These are phyloP conservation scores for Zelleria hepariella DNA, from an alignment of 2,888 invertebrate species.

Conservation along the genomic window DNA sequence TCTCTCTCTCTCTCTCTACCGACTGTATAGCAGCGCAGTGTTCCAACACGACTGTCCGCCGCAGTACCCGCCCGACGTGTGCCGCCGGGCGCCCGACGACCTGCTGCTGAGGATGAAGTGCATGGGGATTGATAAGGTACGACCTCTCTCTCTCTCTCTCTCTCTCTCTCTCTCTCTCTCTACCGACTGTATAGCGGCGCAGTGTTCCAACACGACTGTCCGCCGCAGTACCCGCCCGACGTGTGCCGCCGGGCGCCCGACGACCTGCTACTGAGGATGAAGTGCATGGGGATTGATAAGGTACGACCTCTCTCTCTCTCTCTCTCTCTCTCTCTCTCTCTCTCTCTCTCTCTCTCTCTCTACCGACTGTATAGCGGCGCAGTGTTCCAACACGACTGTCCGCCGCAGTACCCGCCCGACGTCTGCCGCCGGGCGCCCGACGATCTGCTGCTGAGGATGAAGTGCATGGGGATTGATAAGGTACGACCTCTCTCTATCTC, in stretches of 20 bases:
- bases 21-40: conserved; percentile 83
- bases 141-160: no score
- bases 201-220: conserved; percentile 89
- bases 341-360: no score
- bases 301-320: no score
- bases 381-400: conserved; percentile 89
- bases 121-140: conserved; percentile 91
- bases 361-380: conserved; percentile 87
- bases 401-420: conserved; percentile 87
- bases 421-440: conserved; percentile 94
- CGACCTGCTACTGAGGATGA: conserved; percentile 94
- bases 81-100: conserved; percentile 93
- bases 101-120: conserved; percentile 95
- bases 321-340: no score
- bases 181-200: conserved; percentile 87
- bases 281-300: conserved; percentile 94
- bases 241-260: conserved; percentile 97
- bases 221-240: conserved; percentile 82
- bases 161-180: no score
- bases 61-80: conserved; percentile 91
- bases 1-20: no score
- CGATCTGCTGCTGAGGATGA: conserved; percentile 96
- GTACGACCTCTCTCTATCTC: no score
- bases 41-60: conserved; percentile 88
- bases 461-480: conserved; percentile 94